Evolutionary conservation across 2,888 invertebrate species (phyloP).

Genomic region (Plagiodera versicolora): DNA sequence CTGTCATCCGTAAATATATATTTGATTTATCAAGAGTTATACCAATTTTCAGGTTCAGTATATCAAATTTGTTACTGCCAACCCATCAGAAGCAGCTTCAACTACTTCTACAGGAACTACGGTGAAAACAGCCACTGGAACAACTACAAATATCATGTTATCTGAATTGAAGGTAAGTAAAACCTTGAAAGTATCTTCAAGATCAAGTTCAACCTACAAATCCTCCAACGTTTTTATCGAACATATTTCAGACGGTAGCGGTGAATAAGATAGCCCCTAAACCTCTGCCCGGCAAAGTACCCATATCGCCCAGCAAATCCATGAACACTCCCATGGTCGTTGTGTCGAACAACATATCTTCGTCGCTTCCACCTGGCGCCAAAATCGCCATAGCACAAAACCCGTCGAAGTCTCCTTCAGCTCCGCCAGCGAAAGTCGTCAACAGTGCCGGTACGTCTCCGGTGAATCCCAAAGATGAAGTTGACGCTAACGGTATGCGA

Average conservation of each 20-base stretch:
- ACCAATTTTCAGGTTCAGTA: constrained; percentile 69
- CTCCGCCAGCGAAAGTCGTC: constrained; percentile 11
- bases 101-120: constrained; percentile 39
- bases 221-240: too few relatives aligned
- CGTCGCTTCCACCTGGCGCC: constrained; percentile 8
- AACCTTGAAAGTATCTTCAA: too few relatives aligned
- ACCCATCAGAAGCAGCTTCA: constrained; percentile 52
- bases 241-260: constrained; percentile 28
- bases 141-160: constrained; percentile 41
- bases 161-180: constrained; percentile 45
- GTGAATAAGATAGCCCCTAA: constrained; percentile 37
- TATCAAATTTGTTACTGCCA: constrained; percentile 66
- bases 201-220: too few relatives aligned
- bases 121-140: constrained; percentile 35
- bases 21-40: constrained; percentile 15
- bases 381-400: constrained; percentile 24
- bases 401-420: constrained; percentile 24
- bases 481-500: constrained; percentile 57
- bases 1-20: too few relatives aligned
- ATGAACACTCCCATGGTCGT: constrained; percentile 24
- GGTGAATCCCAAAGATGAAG: constrained; percentile 23
- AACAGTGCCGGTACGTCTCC: constrained; percentile 18
- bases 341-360: constrained; percentile 14
- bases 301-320: constrained; percentile 28
- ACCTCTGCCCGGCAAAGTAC: constrained; percentile 35